Conservation (phyloP, 2,888 invertebrate genomes). For the Himalopsyche japonica region DNA sequence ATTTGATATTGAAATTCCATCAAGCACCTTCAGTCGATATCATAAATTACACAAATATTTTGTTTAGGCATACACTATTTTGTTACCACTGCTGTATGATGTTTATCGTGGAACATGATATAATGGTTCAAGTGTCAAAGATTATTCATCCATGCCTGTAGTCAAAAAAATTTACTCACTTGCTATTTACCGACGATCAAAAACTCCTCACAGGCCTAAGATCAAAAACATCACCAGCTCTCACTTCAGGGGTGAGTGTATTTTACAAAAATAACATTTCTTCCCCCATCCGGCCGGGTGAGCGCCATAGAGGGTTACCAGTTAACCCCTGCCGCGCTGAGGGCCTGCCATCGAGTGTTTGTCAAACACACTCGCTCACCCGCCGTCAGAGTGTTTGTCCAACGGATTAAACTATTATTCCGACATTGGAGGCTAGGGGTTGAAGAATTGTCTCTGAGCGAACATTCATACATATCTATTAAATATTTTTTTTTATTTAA, state of each 20-base stretch:
- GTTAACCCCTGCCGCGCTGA: background rate
- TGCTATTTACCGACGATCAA: background rate
- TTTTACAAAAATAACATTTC: background rate
- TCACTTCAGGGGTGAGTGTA: background rate
- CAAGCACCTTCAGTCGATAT: no score
- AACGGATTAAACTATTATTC: conserved; percentile 31
- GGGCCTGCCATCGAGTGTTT: conserved; percentile 34
- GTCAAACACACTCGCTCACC: conserved; percentile 37
- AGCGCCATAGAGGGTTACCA: background rate
- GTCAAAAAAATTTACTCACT: background rate
- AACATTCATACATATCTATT: no score
- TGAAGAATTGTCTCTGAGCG: background rate
- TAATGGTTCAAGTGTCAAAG: no score
- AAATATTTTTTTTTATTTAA: no score
- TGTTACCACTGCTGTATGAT: no score
- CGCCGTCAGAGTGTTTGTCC: conserved; percentile 24
- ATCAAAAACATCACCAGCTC: background rate
- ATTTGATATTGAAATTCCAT: no score
- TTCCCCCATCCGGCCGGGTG: background rate
- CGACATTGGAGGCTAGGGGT: background rate
- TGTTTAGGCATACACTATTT: no score
- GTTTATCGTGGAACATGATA: no score
- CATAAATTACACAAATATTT: no score
- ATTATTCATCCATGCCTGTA: background rate
- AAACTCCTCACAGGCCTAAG: background rate